phyloP scores from a whole-genome alignment of 2,113 vertebrate genomes.

The Mixornis gularis region DNA sequence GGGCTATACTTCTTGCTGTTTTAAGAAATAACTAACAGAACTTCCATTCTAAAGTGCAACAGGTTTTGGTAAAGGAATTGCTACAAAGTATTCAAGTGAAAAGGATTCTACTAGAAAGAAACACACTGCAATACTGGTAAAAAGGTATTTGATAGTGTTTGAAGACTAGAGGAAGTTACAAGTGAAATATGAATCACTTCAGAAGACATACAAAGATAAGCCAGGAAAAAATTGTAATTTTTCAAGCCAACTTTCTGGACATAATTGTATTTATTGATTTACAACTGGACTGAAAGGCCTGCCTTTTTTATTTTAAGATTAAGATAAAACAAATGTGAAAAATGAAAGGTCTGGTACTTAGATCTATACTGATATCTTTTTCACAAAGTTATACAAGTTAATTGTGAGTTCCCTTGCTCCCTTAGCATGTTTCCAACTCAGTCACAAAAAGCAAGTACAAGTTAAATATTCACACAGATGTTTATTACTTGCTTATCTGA shows the following conservation, averaged over 20 bases:
- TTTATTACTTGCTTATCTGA: neutral
- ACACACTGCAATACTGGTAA: neutral
- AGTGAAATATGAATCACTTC: neutral
- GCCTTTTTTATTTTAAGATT: neutral
- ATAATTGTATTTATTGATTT: neutral
- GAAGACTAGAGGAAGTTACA: neutral
- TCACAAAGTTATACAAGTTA: neutral
- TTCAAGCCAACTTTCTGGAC: neutral
- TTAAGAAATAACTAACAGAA: neutral
- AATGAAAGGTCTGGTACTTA: neutral
- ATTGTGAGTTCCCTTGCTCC: neutral
- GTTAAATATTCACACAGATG: neutral
- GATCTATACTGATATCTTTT: neutral
- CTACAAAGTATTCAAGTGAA: neutral
- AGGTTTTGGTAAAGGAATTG: neutral
- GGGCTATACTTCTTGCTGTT: neutral
- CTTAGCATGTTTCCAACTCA: neutral
- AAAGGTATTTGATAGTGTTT: neutral
- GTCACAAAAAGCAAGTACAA: neutral
- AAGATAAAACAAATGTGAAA: neutral
- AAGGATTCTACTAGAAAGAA: neutral
- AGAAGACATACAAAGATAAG: neutral
- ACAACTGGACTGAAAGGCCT: neutral
- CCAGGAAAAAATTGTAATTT: neutral
- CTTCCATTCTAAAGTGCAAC: slow-evolving; percentile 19